Evolutionary conservation across 2,797 vertebrate species (phyloP).

Genomic region (Syngnathus acus): DNA sequence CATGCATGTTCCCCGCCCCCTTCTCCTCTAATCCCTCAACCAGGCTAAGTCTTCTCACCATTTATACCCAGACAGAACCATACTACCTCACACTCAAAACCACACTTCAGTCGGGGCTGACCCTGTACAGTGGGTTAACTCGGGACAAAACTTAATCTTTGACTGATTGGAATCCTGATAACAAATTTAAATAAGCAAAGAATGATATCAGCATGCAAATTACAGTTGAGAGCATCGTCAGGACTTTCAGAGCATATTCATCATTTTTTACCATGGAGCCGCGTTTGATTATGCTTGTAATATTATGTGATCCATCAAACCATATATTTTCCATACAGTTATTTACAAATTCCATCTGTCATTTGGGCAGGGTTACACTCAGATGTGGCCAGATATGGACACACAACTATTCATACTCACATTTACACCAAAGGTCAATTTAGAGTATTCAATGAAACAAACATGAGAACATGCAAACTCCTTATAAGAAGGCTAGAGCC

Average conservation of each 20-base stretch:
- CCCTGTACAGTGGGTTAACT: slow-evolving; percentile 10
- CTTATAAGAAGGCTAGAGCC: too few species aligned
- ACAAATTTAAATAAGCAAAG: slow-evolving; percentile 6
- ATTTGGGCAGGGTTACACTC: background rate
- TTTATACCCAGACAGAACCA: slow-evolving; percentile 40
- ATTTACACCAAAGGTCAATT: too few species aligned
- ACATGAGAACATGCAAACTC: too few species aligned
- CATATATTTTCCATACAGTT: background rate
- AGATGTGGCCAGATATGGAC: background rate
- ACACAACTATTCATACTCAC: background rate
- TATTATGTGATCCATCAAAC: background rate
- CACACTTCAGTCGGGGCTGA: slow-evolving; percentile 1
- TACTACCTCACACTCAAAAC: slow-evolving; percentile 18
- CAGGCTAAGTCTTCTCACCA: slow-evolving; percentile 51
- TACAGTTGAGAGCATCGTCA: background rate
- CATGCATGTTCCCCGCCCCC: slow-evolving; percentile 71
- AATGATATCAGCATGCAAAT: background rate
- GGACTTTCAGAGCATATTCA: background rate
- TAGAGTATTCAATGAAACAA: too few species aligned
- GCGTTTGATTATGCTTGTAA: background rate
- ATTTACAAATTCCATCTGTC: background rate
- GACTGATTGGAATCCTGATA: background rate
- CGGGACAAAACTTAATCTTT: slow-evolving; percentile 1
- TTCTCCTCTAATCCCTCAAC: slow-evolving; percentile 73
- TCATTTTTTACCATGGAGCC: background rate